Conservation (phyloP, 2,888 invertebrate species). For the Apomyelois bistriatella region DNA sequence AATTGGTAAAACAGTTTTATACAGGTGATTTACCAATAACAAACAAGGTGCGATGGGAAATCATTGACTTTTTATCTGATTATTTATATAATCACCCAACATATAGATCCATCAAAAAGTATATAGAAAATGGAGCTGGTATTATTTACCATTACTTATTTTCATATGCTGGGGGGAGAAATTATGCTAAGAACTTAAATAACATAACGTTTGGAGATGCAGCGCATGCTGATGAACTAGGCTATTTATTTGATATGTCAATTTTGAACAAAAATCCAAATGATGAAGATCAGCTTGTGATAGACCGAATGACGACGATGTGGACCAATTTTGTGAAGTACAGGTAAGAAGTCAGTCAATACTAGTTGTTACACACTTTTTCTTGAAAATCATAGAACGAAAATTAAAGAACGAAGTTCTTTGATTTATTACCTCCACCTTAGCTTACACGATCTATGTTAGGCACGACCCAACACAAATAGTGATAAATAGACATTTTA, state of each 20-base stretch:
- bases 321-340: conserved; percentile 64
- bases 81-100: conserved; percentile 39
- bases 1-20: conserved; percentile 39
- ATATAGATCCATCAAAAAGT: conserved; percentile 39
- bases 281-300: conserved; percentile 36
- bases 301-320: conserved; percentile 51
- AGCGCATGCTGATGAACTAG: conserved; percentile 46
- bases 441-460: no score
- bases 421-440: no score
- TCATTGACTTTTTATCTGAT: conserved; percentile 48
- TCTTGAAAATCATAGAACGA: no score
- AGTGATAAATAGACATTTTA: no score
- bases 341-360: conserved; percentile 32
- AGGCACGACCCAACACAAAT: no score
- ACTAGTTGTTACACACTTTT: no score
- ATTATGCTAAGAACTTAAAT: conserved; percentile 22
- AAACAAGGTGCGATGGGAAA: conserved; percentile 22
- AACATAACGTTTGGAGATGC: conserved; percentile 35
- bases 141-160: conserved; percentile 51
- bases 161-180: conserved; percentile 42
- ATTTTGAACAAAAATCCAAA: conserved; percentile 19
- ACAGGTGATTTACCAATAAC: conserved; percentile 38
- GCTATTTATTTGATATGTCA: conserved; percentile 43
- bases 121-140: conserved; percentile 29
- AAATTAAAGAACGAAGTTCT: no score